Evolutionary conservation across 1,140 invertebrate species (phyloP), one percentile per base, ranked within the genome.

Genomic region (Plodia interpunctella): DNA sequence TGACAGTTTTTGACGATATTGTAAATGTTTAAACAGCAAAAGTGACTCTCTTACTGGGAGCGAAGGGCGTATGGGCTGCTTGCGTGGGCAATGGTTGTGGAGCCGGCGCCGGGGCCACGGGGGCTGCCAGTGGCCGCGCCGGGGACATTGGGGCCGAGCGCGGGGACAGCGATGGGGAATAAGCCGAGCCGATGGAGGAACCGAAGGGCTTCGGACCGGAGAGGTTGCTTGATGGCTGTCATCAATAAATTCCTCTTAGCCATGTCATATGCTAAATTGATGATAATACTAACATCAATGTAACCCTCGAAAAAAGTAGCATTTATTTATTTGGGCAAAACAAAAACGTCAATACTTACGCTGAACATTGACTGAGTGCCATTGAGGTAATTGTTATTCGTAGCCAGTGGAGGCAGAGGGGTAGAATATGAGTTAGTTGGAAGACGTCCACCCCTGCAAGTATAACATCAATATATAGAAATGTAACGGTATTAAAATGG

Each of bases 401-500:
- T 90, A 11, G 93, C 91, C 11, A 93, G 74, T 52, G 92, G 91
- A 17, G 91, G 89, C 70, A 94, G 80, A 8, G 93, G 92, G 15
- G 94, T 91, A 21, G 94, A 92, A 61, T 94, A 93, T 2, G 93
- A 91, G 74, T 92, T 92, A 21, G 91, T 90, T 38, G 94, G 94
- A 62, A 92, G 82, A 77, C 92, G 93, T 13, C 90, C 89, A 70
- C 92, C 91, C 50, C 93, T 94, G 76, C 20, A 80, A 76, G 64
- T 60, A 52, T 66, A 67, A 60, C 5, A 49, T 32, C 10, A 32
- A 10, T 32, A 6, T 32, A 10, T 32, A 10, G 30, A 4, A 32
- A 32, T 32, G 4, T 32, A 19, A 25, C 6, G 2, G 6, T 25
- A 25, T 25, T 3, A 25, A 25, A 25, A 25, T 25, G n/a, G n/a